Evolutionary conservation across 1,140 invertebrate species (phyloP).

Genomic region (Drosophila yakuba): DNA sequence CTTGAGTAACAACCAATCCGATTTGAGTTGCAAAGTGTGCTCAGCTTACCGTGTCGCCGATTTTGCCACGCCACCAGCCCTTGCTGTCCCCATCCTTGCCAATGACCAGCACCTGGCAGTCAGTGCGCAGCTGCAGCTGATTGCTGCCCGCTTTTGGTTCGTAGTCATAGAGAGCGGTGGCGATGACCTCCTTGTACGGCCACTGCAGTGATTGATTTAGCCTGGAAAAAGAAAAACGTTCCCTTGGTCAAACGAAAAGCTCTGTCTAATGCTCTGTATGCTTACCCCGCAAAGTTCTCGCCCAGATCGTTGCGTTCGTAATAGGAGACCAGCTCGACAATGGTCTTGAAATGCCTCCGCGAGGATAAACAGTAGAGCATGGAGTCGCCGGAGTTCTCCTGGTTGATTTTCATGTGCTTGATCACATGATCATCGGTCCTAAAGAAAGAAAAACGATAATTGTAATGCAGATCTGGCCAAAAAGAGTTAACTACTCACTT

Average conservation of each 20-base stretch:
- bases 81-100: constrained; percentile 91
- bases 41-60: constrained; percentile 86
- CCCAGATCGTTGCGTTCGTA: constrained; percentile 94
- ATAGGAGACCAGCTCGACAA: constrained; percentile 94
- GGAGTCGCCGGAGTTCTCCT: constrained; percentile 86
- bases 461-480: background rate
- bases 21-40: background rate
- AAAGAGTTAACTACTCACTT: constrained; percentile 88
- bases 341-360: constrained; percentile 94
- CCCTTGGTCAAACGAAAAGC: background rate
- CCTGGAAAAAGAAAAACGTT: constrained; percentile 75
- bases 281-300: constrained; percentile 95
- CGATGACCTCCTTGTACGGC: constrained; percentile 90
- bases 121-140: constrained; percentile 91
- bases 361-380: constrained; percentile 93
- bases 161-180: constrained; percentile 91
- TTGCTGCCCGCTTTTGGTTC: constrained; percentile 89
- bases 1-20: background rate
- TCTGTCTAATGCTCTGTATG: too few species aligned
- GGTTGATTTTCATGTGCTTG: constrained; percentile 96
- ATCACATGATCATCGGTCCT: constrained; percentile 84
- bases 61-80: constrained; percentile 93
- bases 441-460: background rate
- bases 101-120: constrained; percentile 91
- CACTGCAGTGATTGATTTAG: constrained; percentile 90